Percentiles rank a stretch among this genome's conserved stretches.
phyloP scores from a whole-genome alignment of 2,888 invertebrate species.

The Palloptera scutellata region DNA sequence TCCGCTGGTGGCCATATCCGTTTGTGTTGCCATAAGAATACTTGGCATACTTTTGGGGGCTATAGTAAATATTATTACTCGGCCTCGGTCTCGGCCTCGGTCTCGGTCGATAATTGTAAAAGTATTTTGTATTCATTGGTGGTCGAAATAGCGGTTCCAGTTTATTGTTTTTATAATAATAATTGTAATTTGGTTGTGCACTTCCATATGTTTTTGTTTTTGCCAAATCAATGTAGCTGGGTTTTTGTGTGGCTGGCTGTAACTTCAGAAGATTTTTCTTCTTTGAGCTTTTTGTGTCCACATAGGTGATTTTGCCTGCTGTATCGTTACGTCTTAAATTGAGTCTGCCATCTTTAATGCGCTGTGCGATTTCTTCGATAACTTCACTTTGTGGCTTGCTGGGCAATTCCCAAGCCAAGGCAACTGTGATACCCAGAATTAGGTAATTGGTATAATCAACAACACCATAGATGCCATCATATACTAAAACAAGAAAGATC shows the following conservation, averaged over 20 bases:
- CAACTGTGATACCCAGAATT: conserved; percentile 76
- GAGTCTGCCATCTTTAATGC: conserved; percentile 55
- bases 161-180: conserved; percentile 41
- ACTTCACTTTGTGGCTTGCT: conserved; percentile 67
- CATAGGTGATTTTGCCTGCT: conserved; percentile 48
- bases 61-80: conserved; percentile 22
- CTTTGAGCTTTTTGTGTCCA: conserved; percentile 35
- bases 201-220: conserved; percentile 17
- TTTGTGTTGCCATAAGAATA: conserved; percentile 37
- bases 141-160: conserved; percentile 40
- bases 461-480: conserved; percentile 61
- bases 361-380: conserved; percentile 51
- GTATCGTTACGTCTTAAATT: conserved; percentile 56
- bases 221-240: conserved; percentile 28
- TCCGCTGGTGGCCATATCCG: conserved; percentile 15
- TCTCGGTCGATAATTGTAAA: conserved; percentile 29
- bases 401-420: conserved; percentile 80
- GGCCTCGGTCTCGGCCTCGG: neutral
- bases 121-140: conserved; percentile 50
- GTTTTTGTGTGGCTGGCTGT: neutral
- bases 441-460: conserved; percentile 66
- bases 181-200: conserved; percentile 33
- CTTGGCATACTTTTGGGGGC: conserved; percentile 48
- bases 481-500: conserved; percentile 46
- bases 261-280: neutral